These are phyloP conservation scores for Platyscapa corneri DNA, from an alignment of 1,140 invertebrate species.

Conservation along the genomic window DNA sequence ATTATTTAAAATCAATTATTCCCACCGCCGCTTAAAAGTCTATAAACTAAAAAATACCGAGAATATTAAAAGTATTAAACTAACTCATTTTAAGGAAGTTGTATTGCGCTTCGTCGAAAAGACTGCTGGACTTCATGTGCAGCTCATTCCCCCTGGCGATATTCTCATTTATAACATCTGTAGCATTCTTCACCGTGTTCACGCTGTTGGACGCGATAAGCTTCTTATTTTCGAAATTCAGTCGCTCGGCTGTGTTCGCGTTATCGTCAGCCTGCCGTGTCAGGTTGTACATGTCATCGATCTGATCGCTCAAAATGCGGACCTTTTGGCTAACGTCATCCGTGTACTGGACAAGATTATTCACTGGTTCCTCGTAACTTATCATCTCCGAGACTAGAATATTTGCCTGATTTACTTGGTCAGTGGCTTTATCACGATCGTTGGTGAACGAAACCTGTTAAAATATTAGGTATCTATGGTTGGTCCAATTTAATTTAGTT, in stretches of 20 bases:
- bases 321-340: conserved; percentile 77
- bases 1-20: too few species aligned
- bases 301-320: conserved; percentile 78
- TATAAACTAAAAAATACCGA: neutral
- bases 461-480: neutral
- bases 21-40: neutral
- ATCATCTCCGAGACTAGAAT: conserved; percentile 81
- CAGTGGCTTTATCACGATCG: conserved; percentile 74
- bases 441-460: conserved; percentile 70
- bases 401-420: conserved; percentile 78
- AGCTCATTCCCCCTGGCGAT: conserved; percentile 59
- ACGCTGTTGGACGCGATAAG: conserved; percentile 63
- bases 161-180: conserved; percentile 62
- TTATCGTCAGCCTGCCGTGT: conserved; percentile 78
- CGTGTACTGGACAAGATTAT: conserved; percentile 76
- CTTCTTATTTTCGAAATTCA: conserved; percentile 76
- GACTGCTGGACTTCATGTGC: conserved; percentile 71
- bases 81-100: conserved; percentile 64
- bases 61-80: too few species aligned
- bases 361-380: conserved; percentile 80
- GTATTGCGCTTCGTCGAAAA: conserved; percentile 70
- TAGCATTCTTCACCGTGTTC: conserved; percentile 66
- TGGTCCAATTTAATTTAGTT: too few species aligned
- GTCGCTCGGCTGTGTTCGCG: conserved; percentile 77
- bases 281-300: conserved; percentile 84